phyloP scores from a whole-genome alignment of 2,113 vertebrate genomes.

The Passer domesticus region DNA sequence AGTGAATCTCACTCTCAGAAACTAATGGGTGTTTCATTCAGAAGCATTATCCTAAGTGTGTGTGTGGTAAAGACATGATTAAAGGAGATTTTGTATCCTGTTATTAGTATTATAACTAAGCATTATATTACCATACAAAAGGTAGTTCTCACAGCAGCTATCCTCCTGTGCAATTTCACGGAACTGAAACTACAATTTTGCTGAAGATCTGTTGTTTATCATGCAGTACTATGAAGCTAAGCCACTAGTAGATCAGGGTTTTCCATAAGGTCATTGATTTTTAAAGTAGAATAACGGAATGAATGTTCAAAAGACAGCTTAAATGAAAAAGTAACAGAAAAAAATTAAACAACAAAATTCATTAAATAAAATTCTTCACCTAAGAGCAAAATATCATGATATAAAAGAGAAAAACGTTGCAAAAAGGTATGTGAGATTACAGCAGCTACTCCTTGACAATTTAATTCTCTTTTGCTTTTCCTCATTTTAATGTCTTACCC shows the following conservation, averaged over 20 bases:
- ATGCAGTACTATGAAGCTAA: neutral
- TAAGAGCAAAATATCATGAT: neutral
- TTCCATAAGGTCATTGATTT: neutral
- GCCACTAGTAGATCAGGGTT: neutral
- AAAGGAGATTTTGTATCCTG: neutral
- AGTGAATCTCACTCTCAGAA: neutral
- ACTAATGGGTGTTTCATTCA: neutral
- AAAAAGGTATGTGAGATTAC: neutral
- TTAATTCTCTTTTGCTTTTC: neutral
- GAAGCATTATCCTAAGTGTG: neutral
- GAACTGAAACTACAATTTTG: conserved; percentile 17
- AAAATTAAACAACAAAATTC: neutral
- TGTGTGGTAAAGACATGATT: neutral
- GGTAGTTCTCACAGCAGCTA: neutral
- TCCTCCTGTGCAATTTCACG: neutral
- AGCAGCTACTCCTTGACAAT: neutral
- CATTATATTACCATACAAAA: neutral
- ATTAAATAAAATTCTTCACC: neutral
- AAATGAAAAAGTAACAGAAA: neutral
- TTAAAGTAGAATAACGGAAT: conserved; percentile 7
- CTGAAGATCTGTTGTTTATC: conserved; percentile 8
- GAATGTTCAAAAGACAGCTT: neutral
- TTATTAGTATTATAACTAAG: neutral
- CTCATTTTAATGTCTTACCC: neutral
- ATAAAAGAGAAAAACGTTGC: neutral